These are phyloP conservation scores for Eubasilissa regina DNA, from an alignment of 1,140 invertebrate species.

Conservation along the genomic window DNA sequence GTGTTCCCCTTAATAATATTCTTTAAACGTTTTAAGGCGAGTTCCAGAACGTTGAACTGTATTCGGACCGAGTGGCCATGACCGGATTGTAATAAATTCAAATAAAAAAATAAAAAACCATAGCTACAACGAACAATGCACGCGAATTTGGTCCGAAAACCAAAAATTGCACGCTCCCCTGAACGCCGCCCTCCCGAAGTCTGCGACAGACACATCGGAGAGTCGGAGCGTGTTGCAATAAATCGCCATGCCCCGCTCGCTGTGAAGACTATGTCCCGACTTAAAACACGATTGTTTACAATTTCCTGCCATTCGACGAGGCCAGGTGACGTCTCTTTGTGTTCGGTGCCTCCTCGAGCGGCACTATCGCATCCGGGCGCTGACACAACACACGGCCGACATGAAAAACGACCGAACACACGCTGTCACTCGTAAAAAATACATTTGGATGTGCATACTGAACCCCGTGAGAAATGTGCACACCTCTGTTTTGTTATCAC, in stretches of 20 bases:
- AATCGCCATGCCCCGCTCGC: constrained; percentile 7
- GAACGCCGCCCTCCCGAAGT: neutral
- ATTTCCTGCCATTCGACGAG: constrained; percentile 29
- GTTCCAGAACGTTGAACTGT: too few relatives aligned
- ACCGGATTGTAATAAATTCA: too few relatives aligned
- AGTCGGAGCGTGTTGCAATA: neutral
- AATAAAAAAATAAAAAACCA: too few relatives aligned
- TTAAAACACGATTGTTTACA: constrained; percentile 25
- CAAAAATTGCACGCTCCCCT: too few relatives aligned
- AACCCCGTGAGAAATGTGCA: neutral
- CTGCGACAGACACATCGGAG: neutral
- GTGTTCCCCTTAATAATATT: too few relatives aligned
- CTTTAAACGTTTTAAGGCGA: too few relatives aligned
- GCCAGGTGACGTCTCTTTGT: constrained; percentile 37
- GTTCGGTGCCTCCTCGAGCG: constrained; percentile 22
- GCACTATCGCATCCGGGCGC: constrained; percentile 51
- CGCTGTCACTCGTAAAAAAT: constrained; percentile 5
- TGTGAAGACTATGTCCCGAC: neutral
- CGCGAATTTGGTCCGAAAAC: too few relatives aligned
- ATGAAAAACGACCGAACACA: neutral
- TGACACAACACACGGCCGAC: constrained; percentile 11
- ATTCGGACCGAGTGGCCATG: too few relatives aligned
- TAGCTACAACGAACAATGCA: too few relatives aligned
- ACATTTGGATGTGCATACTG: neutral
- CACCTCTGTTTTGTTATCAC: constrained; percentile 24